phyloP scores from a whole-genome alignment of 2,888 invertebrate species.

The Ochropacha duplaris region DNA sequence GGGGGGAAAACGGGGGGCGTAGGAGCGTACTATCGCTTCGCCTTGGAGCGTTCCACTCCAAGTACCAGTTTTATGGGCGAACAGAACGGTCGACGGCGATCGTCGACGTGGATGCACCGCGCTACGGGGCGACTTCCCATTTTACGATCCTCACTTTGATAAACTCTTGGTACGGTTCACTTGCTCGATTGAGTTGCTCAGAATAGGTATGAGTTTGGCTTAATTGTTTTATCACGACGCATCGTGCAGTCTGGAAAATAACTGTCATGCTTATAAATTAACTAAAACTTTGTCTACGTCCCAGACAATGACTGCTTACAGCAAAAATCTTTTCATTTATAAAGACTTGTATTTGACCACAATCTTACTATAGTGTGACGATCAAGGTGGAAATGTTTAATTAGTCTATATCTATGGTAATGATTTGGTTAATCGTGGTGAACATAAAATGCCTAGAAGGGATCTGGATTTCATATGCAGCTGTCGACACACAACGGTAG shows the following conservation, averaged over 20 bases:
- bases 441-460: too few species aligned
- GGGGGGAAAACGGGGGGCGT: constrained; percentile 2
- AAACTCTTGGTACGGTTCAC: neutral
- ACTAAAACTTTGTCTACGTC: too few species aligned
- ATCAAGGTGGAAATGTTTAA: too few species aligned
- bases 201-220: neutral
- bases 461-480: too few species aligned
- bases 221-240: neutral
- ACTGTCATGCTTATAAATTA: too few species aligned
- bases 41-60: constrained; percentile 8
- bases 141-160: constrained; percentile 4
- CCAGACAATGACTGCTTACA: too few species aligned
- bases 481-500: too few species aligned
- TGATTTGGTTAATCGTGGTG: too few species aligned
- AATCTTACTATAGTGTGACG: too few species aligned
- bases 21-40: constrained; percentile 7
- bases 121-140: constrained; percentile 3
- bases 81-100: constrained; percentile 8
- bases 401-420: too few species aligned
- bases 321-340: too few species aligned
- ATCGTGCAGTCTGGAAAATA: neutral
- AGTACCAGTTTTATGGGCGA: constrained; percentile 11
- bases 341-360: too few species aligned
- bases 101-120: constrained; percentile 9
- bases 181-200: neutral